Percentiles rank a stretch among this genome's conserved stretches.
Conservation (phyloP, 2,888 invertebrate genomes). For the Frankliniella intonsa region DNA sequence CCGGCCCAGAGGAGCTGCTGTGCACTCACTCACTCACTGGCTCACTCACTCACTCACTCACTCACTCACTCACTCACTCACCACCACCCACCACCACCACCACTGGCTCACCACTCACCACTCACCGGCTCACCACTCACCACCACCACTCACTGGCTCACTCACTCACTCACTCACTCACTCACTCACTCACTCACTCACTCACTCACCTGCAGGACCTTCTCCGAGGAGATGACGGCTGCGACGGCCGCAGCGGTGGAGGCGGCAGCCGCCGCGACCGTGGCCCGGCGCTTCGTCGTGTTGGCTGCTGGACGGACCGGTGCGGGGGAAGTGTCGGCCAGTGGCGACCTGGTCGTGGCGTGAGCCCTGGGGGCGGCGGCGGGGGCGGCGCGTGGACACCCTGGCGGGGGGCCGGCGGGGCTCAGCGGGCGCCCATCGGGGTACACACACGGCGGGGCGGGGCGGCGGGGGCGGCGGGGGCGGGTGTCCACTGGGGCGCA, state of each 20-base stretch:
- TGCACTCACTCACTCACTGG: too few species aligned
- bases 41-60: too few species aligned
- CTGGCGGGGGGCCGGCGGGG: neutral
- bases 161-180: too few species aligned
- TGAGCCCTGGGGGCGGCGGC: too few species aligned
- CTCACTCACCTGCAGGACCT: neutral
- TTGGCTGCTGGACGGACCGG: neutral
- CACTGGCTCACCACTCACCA: neutral
- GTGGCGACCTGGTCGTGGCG: too few species aligned
- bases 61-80: neutral
- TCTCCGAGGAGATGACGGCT: neutral
- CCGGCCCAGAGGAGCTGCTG: too few species aligned
- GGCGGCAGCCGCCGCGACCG: neutral
- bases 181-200: too few species aligned
- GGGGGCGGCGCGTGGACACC: neutral
- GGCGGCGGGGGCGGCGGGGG: neutral
- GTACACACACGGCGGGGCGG: too few species aligned
- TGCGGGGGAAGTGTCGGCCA: too few species aligned
- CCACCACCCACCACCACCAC: neutral
- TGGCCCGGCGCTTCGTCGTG: conserved; percentile 8
- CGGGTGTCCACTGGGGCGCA: neutral
- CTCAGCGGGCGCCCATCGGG: neutral
- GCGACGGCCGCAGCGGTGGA: conserved; percentile 3
- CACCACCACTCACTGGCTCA: too few species aligned
- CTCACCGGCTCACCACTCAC: too few species aligned